Conservation (phyloP, 2,888 invertebrate species). For the Rhodophaea formosa region DNA sequence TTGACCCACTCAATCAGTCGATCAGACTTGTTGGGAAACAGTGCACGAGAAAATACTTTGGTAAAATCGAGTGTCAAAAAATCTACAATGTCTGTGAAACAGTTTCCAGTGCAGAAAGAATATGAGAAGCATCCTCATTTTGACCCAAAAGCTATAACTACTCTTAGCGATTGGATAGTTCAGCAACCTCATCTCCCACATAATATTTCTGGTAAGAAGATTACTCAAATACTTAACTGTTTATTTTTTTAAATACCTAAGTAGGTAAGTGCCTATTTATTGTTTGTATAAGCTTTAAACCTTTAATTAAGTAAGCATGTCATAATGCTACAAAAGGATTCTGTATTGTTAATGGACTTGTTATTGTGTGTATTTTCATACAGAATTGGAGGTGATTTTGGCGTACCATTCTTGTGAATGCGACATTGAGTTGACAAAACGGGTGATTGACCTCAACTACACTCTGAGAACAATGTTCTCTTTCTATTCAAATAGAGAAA, state of each 20-base stretch:
- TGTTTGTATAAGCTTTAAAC: neutral
- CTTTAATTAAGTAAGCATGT: neutral
- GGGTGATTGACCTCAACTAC: conserved; percentile 84
- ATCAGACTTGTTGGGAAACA: neutral
- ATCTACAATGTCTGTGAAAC: conserved; percentile 38
- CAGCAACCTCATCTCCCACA: conserved; percentile 83
- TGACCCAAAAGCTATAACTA: conserved; percentile 77
- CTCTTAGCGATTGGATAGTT: conserved; percentile 80
- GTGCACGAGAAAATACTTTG: neutral
- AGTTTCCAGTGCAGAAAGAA: conserved; percentile 55
- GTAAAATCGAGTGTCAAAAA: neutral
- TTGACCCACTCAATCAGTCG: conserved; percentile 15
- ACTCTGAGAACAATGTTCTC: conserved; percentile 84
- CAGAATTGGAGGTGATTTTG: conserved; percentile 81
- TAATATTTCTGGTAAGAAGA: conserved; percentile 62
- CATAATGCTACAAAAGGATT: neutral
- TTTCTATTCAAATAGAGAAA: conserved; percentile 79
- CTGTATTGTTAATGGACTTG: neutral
- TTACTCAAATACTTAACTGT: neutral
- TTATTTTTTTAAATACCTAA: neutral
- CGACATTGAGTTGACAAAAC: conserved; percentile 83
- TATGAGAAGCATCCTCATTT: conserved; percentile 80
- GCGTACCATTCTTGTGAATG: conserved; percentile 86
- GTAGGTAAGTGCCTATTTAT: neutral
- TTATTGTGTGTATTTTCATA: conserved; percentile 31